Base-by-base conservation (phyloP, 2,888 invertebrate genomes). In the Xestia sexstrigata region DNA sequence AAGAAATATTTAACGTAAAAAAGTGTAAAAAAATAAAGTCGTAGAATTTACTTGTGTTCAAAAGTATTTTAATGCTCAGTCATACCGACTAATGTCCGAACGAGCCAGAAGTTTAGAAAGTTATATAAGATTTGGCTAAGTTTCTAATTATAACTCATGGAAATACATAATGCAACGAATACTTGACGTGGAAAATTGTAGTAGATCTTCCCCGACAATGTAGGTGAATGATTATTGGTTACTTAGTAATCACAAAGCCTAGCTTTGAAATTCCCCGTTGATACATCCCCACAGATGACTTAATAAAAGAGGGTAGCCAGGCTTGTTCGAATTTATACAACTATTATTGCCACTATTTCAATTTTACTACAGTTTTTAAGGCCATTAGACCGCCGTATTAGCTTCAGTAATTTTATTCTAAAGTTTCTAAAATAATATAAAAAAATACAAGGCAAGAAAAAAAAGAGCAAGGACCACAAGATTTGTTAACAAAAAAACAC, bases 41-140 rank as follows among this genome's bases (percentile, higher is more conserved):
- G 70, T 77, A 77, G 68, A 76, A 78, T 78, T 77, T 71, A 70
- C 75, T 71, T 69, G 70, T 70, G 63, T 79, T 70, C 62, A 83
- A 86, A 84, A 79, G 78, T 84, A 86, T 87, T 81, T 82, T 83
- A 89, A 86, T 89, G 88, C 86, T 76, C 74, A 83, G 85, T 88
- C 86, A 89, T 89, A 86, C 81, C 72, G n/a, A 79, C 76, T 89
- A 79, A 87, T 83, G 79, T 82, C 78, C 26, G 78, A 87, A 80
- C 71, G 77, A 81, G 78, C 76, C 83, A 86, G 76, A 87, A 85
- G 85, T 87, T 89, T 87, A 83, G 86, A 89, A 88, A 89, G 89
- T 88, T 88, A 88, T 76, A 86, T 89, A 88, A 88, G 88, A 88
- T 77, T 83, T 74, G 77, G 74, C 60, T 71, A 74, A 83, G 82